Evolutionary conservation across 2,797 vertebrate species (phyloP), one percentile per base, ranked within the genome.

Genomic region (Naso thynnoides): DNA sequence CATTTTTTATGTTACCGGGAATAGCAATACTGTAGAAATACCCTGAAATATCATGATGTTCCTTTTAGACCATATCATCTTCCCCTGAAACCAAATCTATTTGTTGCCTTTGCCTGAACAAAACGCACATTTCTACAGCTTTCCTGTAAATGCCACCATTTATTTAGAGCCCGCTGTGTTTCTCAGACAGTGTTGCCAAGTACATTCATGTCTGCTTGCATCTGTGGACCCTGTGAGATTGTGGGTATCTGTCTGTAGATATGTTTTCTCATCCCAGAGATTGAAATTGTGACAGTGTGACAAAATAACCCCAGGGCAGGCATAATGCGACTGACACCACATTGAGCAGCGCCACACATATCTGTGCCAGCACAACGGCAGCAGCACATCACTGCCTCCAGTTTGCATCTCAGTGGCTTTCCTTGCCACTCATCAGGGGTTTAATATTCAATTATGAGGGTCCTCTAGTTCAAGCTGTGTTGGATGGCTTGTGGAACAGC

Each of bases 401-500:
- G 65, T 74, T 62, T 9, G 78, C 81, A 61, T 66, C 75, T 23
- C 82, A 69, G 55, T 71, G 44, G 78, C 55, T 76, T 21, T 75
- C 68, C 80, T 87, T 68, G 58, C 86, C 69, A 71, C 90, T 91
- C 91, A 49, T 87, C 87, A 4, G 83, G 90, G 81, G 86, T 86
- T 87, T 89, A 86, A 88, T 91, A 88, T 91, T 92, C 92, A 93
- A 92, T 94, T 93, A 93, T 77, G 68, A 82, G 64, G 68, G 79
- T 83, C 78, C 48, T 71, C 41, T 38, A 66, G 47, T 84, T 93
- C 82, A 80, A 82, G 80, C 86, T 75, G 91, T 47, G 80, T 69
- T 81, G 67, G 67, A 78, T 72, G 70, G 69, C 71, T 67, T 58
- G 54, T 73, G 76, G 66, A 82, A 64, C 59, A 70, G 59, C 79